Percentiles rank a stretch among this genome's conserved stretches.
Evolutionary conservation across 2,888 invertebrate genomes (phyloP).

Genomic region (Apocheima hispidaria): DNA sequence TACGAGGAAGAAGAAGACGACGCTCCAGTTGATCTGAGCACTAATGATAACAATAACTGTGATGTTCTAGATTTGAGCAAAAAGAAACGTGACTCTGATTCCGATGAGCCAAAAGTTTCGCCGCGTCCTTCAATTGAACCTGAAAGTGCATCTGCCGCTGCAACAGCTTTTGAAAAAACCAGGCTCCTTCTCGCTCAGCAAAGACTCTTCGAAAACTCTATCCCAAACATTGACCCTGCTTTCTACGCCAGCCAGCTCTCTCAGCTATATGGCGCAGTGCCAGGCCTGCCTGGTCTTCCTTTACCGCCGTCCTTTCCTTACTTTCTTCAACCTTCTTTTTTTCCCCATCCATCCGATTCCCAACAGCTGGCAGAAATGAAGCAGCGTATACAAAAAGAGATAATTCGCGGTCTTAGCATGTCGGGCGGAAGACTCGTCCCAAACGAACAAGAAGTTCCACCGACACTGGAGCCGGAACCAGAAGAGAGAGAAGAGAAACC

Average conservation of each 20-base stretch:
- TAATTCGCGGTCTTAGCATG: conserved; percentile 88
- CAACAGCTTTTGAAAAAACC: conserved; percentile 82
- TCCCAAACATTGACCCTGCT: conserved; percentile 88
- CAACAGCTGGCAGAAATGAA: conserved; percentile 89
- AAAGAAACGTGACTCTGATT: conserved; percentile 85
- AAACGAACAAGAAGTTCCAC: conserved; percentile 68
- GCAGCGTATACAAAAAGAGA: conserved; percentile 88
- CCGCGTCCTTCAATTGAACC: conserved; percentile 81
- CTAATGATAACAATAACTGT: conserved; percentile 81
- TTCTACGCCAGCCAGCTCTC: conserved; percentile 88
- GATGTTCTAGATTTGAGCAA: conserved; percentile 94
- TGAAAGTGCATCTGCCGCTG: conserved; percentile 69
- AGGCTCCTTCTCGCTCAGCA: conserved; percentile 89
- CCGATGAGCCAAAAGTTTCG: conserved; percentile 66
- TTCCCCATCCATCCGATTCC: conserved; percentile 84
- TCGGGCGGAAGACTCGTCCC: conserved; percentile 89
- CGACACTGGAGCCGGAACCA: conserved; percentile 82
- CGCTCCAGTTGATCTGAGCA: conserved; percentile 90
- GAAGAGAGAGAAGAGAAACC: conserved; percentile 79
- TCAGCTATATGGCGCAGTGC: conserved; percentile 86
- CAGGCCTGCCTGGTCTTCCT: conserved; percentile 83
- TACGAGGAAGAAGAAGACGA: conserved; percentile 84
- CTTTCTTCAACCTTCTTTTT: conserved; percentile 87
- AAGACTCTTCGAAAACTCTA: conserved; percentile 87
- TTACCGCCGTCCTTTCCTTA: conserved; percentile 88